Base-by-base conservation (phyloP, 2,888 invertebrate genomes). In the Lasioglossum figueresi region DNA sequence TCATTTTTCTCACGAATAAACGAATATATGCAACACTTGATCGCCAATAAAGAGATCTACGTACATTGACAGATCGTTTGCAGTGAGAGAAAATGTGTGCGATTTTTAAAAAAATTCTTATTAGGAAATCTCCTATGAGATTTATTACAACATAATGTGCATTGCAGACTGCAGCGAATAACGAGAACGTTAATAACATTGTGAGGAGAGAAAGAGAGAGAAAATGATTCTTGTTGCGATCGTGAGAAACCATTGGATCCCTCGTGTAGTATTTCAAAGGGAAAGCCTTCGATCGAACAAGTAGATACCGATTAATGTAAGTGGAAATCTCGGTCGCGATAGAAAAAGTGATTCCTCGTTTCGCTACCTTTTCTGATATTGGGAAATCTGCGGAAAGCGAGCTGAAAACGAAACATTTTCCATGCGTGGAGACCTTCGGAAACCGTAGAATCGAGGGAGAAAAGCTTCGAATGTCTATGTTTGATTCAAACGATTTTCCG, bases 311-410 rank as follows among this genome's bases (percentile, higher is more conserved):
- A 81, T 83, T 63, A 79, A 80, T 45, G 63, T 52, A 79, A 77
- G 71, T 86, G 82, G 88, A 84, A 88, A 88, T 86, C 78, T 88
- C 88, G 77, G 82, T 66, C 59, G 56, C 27, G 10, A 27, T 52
- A 40, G 56, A 76, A 79, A 79, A 48, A 83, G 56, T 43, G 37
- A 66, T 43, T 75, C 52, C 77, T 16, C 70, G 70, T 83, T 81
- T 71, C 66, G 34, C 63, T 56, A 59, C 40, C 81, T 83, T 88
- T 86, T 74, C 83, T 66, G 74, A 43, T 40, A 72, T 59, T 82
- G 72, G 74, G 43, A 70, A 83, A 80, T 71, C 74, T 40, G 43
- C 73, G 72, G 80, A 77, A 77, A 85, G 79, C 63, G 73, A 76
- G 68, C 34, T 48, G 45, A 80, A 52, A 75, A 66, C 34, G 31